Evolutionary conservation across 2,888 invertebrate genomes (phyloP), one percentile per base, ranked within the genome.

Genomic region (Allolobophora icterica): DNA sequence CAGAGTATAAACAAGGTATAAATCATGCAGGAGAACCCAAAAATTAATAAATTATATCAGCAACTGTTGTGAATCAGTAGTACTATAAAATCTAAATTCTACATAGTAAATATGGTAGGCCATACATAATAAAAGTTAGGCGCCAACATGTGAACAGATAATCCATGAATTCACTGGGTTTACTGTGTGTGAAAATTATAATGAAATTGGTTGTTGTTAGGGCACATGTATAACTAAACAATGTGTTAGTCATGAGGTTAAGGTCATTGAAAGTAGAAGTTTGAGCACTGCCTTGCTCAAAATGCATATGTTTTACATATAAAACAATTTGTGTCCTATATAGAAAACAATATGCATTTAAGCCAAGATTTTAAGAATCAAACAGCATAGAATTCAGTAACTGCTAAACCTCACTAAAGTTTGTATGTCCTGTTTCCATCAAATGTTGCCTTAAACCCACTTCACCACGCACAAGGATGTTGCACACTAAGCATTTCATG

Each of bases 381-480:
- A 5, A 52, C 21, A 24, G 24, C 24, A 52, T 3, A 71, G 71
- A 71, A 71, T 71, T 71, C n/a, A n/a, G 71, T n/a, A 71, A n/a
- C 71, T 30, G 71, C 87, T 87, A 94, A 89, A 95, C 94, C 93
- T 96, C 96, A 15, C 95, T 95, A 94, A 96, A 96, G 89, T 95
- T 94, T 5, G 94, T 93, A 93, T 99, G 99, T 45, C 97, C 97
- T 0, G 98, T 98, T 91, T 96, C 96, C 95, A 97, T 97, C 38
- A 98, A 98, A 95, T 99, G 98, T 92, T 97, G 96, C 94, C 97
- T 97, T 0, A 98, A 98, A 94, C 97, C 97, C 0, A 96, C 96
- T 94, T 98, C 97, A 0, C 98, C 98, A 84, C 96, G 97, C 0
- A 99, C 95, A 93, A 97, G 96, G 52, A 96, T 96, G 93, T 97